These are phyloP conservation scores for Grus americana DNA, from an alignment of 2,113 vertebrate genomes.

Conservation along the genomic window DNA sequence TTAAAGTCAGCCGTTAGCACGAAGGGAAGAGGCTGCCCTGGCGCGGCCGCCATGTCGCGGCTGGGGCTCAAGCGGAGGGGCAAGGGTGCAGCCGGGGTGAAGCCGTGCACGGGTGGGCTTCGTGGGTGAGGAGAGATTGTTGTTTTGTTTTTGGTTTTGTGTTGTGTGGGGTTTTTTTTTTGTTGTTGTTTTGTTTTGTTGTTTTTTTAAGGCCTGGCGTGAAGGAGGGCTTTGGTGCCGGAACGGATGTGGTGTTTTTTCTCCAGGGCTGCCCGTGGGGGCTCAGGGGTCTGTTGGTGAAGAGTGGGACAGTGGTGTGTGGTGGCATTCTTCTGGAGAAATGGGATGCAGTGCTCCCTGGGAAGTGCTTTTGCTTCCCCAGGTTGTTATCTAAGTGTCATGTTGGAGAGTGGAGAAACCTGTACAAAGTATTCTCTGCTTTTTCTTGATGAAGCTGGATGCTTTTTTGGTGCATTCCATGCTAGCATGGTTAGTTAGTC, in stretches of 20 bases:
- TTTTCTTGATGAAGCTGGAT: not conserved
- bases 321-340: not conserved
- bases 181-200: too few relatives aligned
- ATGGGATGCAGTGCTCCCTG: rapidly evolving
- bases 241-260: rapidly evolving
- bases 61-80: too few relatives aligned
- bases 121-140: rapidly evolving
- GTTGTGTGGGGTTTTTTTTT: too few relatives aligned
- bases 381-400: rapidly evolving
- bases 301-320: not conserved
- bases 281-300: not conserved
- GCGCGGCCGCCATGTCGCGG: not conserved
- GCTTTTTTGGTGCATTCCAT: too few relatives aligned
- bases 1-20: not conserved
- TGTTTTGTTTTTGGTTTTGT: too few relatives aligned
- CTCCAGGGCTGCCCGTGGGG: too few relatives aligned
- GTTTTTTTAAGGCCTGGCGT: rapidly evolving
- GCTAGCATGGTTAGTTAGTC: not conserved
- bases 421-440: rapidly evolving
- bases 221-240: not conserved
- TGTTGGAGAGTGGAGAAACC: not conserved
- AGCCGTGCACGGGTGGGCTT: rapidly evolving
- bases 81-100: rapidly evolving
- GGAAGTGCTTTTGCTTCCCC: not conserved
- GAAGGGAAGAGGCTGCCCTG: not conserved